phyloP scores from a whole-genome alignment of 2,797 vertebrate genomes.

The Myotis pilosus region DNA sequence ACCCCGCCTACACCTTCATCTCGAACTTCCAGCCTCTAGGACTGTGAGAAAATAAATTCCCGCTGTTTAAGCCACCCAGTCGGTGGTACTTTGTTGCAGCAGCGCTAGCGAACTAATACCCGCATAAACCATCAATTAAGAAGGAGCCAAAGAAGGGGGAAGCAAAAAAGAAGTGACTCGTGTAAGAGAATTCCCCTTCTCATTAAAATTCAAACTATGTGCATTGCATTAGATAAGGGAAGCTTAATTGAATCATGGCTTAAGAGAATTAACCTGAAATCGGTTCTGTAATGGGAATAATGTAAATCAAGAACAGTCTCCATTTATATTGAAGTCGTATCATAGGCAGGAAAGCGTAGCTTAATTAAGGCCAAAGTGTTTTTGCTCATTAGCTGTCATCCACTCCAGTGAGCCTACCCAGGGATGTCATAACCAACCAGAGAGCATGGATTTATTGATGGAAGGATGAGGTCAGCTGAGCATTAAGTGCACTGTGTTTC shows the following conservation, averaged over 20 bases:
- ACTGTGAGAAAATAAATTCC: background rate
- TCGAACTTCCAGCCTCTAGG: background rate
- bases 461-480: constrained; percentile 65
- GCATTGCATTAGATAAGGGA: constrained; percentile 11
- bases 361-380: constrained; percentile 60
- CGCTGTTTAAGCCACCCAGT: no score
- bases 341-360: constrained; percentile 61
- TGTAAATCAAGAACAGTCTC: background rate
- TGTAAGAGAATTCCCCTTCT: background rate
- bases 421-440: background rate
- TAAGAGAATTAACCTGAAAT: constrained; percentile 34
- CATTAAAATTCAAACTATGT: background rate
- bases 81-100: background rate
- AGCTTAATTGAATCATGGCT: constrained; percentile 6
- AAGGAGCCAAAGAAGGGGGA: background rate
- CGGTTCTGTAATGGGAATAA: background rate
- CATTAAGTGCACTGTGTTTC: constrained; percentile 74
- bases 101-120: background rate
- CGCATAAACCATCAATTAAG: background rate
- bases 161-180: background rate
- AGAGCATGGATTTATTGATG: constrained; percentile 71
- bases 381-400: constrained; percentile 62
- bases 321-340: background rate
- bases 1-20: no score
- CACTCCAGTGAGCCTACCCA: constrained; percentile 37